Evolutionary conservation across 2,888 invertebrate species (phyloP).

Genomic region (Erebia aethiops): DNA sequence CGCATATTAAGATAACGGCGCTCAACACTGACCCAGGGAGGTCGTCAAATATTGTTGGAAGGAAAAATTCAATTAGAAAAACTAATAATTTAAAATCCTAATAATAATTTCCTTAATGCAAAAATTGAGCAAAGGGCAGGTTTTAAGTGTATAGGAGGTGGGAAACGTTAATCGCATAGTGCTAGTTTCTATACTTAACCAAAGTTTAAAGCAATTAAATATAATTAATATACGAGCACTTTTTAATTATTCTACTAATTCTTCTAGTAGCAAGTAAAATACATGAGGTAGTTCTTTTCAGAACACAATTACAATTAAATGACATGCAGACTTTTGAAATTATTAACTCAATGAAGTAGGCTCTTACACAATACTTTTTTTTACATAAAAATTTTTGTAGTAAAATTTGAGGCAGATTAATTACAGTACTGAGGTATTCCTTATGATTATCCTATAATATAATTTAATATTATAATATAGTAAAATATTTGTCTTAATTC

Average conservation of each 20-base stretch:
- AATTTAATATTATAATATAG: not conserved
- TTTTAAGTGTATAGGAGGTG: not conserved
- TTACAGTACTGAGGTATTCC: constrained; percentile 15
- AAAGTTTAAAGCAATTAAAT: not conserved
- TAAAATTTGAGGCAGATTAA: not conserved
- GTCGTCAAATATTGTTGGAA: too few species aligned
- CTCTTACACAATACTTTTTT: not conserved
- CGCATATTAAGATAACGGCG: too few species aligned
- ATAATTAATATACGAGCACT: not conserved
- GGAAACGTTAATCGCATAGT: not conserved
- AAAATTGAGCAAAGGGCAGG: not conserved
- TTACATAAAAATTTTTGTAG: not conserved
- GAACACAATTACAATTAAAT: not conserved
- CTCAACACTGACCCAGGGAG: too few species aligned
- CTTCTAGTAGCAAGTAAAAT: not conserved
- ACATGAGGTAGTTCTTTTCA: not conserved
- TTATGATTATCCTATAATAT: not conserved
- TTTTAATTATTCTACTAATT: not conserved
- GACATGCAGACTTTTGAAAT: not conserved
- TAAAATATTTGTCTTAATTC: not conserved
- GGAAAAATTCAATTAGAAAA: too few species aligned
- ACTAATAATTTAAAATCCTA: too few species aligned
- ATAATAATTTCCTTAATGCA: too few species aligned
- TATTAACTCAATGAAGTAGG: not conserved
- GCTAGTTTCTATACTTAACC: not conserved